phyloP scores from a whole-genome alignment of 2,797 vertebrate species.

The Rhodeus uyekii region DNA sequence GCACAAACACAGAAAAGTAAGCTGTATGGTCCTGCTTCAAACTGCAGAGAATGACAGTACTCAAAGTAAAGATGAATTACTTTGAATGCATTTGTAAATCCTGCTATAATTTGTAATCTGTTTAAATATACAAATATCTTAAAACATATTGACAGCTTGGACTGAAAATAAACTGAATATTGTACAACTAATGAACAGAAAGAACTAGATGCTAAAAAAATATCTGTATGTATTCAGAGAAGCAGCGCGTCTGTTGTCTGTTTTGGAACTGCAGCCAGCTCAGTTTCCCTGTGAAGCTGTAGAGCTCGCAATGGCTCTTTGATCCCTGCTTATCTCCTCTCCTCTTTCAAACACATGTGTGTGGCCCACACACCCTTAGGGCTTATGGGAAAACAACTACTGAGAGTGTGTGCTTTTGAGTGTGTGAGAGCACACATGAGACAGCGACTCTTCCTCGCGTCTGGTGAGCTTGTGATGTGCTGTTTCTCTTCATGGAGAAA shows the following conservation, averaged over 20 bases:
- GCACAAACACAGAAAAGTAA: background rate
- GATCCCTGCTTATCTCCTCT: constrained; percentile 34
- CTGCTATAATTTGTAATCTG: background rate
- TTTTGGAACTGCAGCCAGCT: constrained; percentile 34
- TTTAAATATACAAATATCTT: background rate
- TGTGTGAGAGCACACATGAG: constrained; percentile 37
- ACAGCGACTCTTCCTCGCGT: constrained; percentile 10
- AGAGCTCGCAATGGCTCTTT: constrained; percentile 36
- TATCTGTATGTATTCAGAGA: background rate
- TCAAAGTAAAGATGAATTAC: background rate
- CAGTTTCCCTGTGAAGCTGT: constrained; percentile 36
- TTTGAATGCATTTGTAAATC: background rate
- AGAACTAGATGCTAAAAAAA: constrained; percentile 2
- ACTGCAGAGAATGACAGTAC: background rate
- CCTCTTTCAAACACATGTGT: constrained; percentile 39
- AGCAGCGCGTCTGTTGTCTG: constrained; percentile 8
- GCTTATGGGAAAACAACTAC: constrained; percentile 44
- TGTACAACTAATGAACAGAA: background rate
- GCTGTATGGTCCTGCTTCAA: background rate
- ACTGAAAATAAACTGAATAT: background rate
- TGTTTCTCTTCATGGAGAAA: constrained; percentile 65
- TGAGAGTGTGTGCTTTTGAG: constrained; percentile 40
- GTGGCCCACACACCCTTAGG: constrained; percentile 41
- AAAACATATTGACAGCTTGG: background rate
- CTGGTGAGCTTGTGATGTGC: constrained; percentile 64